Evolutionary conservation across 2,113 vertebrate genomes (phyloP).

Genomic region (Nothoprocta perdicaria): DNA sequence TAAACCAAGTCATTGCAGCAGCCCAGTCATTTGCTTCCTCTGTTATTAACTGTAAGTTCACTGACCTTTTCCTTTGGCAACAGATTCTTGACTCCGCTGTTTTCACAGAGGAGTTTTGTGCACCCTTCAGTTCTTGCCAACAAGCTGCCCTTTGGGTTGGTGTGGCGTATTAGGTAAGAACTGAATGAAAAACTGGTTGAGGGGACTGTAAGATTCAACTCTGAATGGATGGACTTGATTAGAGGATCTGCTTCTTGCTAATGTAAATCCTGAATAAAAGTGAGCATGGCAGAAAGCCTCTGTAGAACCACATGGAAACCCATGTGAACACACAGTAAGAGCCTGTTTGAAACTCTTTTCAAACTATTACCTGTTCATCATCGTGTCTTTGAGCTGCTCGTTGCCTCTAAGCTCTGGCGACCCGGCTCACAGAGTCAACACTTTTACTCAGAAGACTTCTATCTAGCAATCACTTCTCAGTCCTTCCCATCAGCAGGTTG

Average conservation of each 20-base stretch:
- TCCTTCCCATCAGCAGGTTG: neutral
- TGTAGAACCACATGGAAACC: neutral
- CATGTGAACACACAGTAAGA: neutral
- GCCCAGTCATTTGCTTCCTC: neutral
- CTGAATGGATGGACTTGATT: neutral
- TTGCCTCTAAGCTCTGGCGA: neutral
- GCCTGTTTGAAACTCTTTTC: neutral
- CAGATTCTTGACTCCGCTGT: neutral
- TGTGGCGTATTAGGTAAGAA: neutral
- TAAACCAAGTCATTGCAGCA: neutral
- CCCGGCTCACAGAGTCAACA: neutral
- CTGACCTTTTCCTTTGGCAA: neutral
- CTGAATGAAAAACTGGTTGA: neutral
- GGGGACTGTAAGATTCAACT: neutral
- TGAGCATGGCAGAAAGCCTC: neutral
- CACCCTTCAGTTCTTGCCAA: neutral
- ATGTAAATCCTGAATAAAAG: neutral
- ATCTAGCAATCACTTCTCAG: neutral
- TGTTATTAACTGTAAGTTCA: neutral
- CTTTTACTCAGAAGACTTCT: neutral
- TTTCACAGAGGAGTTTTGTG: neutral
- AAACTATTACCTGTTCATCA: neutral
- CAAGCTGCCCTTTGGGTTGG: neutral
- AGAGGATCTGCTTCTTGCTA: neutral
- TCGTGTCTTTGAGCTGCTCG: neutral